These are phyloP conservation scores for Falco rusticolus DNA, from an alignment of 2,797 vertebrate species.

Conservation along the genomic window DNA sequence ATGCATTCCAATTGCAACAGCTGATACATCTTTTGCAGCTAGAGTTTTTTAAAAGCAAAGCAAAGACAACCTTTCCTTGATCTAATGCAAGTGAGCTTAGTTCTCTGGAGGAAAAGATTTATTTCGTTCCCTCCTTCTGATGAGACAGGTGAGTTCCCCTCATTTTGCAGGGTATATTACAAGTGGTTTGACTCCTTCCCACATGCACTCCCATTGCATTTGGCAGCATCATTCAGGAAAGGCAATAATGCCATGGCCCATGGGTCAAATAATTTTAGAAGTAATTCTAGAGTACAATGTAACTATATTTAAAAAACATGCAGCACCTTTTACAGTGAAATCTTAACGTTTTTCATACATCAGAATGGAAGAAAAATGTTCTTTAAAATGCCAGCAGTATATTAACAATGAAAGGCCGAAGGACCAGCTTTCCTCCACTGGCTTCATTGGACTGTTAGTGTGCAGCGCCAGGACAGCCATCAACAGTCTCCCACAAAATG, in stretches of 20 bases:
- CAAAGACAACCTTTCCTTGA: background rate
- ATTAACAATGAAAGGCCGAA: accelerated
- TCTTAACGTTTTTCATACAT: background rate
- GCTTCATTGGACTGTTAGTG: accelerated
- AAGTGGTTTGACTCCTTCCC: background rate
- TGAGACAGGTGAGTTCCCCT: background rate
- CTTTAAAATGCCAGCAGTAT: background rate
- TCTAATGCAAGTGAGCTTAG: background rate
- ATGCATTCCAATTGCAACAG: background rate
- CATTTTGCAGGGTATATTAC: background rate
- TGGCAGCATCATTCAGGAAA: background rate
- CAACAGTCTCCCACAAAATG: background rate
- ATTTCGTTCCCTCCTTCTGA: background rate
- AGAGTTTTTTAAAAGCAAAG: background rate
- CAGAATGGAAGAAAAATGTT: background rate
- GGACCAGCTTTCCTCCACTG: background rate
- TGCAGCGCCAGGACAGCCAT: background rate
- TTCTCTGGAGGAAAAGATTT: background rate
- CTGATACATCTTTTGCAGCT: background rate
- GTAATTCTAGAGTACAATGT: background rate
- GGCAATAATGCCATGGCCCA: background rate
- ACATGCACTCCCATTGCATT: background rate
- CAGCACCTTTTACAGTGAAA: background rate
- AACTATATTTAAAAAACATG: background rate
- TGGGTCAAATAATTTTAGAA: background rate